Evolutionary conservation across 2,888 invertebrate genomes (phyloP).

Genomic region (Pterobdella sp.): DNA sequence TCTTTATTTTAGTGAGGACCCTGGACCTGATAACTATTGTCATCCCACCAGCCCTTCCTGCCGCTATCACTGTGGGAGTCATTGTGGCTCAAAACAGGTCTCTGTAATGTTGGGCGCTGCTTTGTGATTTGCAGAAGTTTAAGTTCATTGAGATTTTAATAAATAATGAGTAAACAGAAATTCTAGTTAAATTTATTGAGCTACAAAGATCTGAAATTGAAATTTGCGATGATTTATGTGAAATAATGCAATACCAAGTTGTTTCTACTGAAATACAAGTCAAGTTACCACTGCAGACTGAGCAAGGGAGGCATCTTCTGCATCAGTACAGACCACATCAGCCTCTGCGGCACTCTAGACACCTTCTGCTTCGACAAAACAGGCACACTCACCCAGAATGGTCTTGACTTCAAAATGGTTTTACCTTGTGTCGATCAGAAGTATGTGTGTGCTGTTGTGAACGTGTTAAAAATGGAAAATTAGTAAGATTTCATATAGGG

Average conservation of each 20-base stretch:
- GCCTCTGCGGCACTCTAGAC: conserved; percentile 50
- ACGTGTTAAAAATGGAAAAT: neutral
- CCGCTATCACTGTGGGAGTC: conserved; percentile 50
- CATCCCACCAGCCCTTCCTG: conserved; percentile 52
- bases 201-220: no score
- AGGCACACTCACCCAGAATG: conserved; percentile 52
- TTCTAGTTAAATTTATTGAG: no score
- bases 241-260: no score
- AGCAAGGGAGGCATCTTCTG: conserved; percentile 46
- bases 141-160: no score
- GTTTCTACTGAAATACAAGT: neutral
- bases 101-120: no score
- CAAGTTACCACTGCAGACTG: neutral
- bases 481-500: no score
- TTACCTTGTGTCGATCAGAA: conserved; percentile 38
- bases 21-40: conserved; percentile 51
- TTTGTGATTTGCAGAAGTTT: no score
- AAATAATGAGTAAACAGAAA: no score
- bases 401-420: conserved; percentile 49
- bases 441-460: conserved; percentile 7
- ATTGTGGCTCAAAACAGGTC: conserved; percentile 49
- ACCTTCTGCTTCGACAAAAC: conserved; percentile 53
- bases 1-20: conserved; percentile 44
- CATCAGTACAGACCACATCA: conserved; percentile 50
- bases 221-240: no score